Percentiles rank a stretch among this genome's conserved stretches.
These are phyloP conservation scores for Tachysurus vachellii DNA, from an alignment of 2,113 vertebrate species.

Conservation along the genomic window DNA sequence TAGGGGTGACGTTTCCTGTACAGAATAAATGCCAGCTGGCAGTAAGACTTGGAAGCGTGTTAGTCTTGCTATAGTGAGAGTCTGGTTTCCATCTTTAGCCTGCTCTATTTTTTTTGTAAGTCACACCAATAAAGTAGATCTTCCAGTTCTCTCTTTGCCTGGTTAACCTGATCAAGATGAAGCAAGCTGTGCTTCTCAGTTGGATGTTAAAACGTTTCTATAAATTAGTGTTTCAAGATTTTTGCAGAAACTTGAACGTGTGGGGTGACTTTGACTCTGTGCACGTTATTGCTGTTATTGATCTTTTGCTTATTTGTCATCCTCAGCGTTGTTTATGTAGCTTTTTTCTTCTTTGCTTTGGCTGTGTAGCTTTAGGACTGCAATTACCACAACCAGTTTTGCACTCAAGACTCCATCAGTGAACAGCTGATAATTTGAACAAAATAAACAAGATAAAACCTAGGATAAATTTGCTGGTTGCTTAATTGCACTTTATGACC, in stretches of 20 bases:
- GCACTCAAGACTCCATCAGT: too few relatives aligned
- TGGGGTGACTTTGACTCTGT: background rate
- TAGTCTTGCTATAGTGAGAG: conserved; percentile 35
- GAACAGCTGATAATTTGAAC: too few relatives aligned
- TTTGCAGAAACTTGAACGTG: background rate
- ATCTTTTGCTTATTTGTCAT: background rate
- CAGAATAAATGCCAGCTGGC: conserved; percentile 36
- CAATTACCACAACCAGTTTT: too few relatives aligned
- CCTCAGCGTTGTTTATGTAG: background rate
- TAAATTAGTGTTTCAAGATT: conserved; percentile 37
- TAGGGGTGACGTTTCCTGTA: conserved; percentile 35
- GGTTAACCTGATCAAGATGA: conserved; percentile 55
- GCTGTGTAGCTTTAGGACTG: background rate
- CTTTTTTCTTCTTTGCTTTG: background rate
- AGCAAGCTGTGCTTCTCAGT: background rate
- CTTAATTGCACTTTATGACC: too few relatives aligned
- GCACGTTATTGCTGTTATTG: background rate
- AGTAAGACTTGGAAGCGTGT: conserved; percentile 19
- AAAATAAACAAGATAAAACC: too few relatives aligned
- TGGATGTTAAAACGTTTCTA: conserved; percentile 14
- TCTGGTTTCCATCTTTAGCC: conserved; percentile 45
- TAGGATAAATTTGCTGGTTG: too few relatives aligned
- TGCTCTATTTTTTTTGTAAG: conserved; percentile 41
- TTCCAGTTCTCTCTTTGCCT: conserved; percentile 41
- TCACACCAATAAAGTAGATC: conserved; percentile 2